Conservation (phyloP, 2,888 invertebrate species). For the Habrosyne pyritoides region DNA sequence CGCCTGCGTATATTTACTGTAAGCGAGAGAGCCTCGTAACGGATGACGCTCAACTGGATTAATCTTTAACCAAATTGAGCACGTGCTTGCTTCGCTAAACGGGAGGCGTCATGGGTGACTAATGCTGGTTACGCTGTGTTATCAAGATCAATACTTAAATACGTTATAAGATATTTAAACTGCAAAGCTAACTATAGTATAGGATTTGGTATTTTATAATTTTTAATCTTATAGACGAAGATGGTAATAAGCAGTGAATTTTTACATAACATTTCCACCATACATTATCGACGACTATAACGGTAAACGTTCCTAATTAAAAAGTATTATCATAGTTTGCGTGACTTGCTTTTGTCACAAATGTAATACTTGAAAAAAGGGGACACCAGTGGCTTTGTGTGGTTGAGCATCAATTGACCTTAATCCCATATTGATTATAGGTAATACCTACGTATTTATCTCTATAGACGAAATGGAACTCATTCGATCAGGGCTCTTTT, state of each 20-base stretch:
- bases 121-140: conserved; percentile 1
- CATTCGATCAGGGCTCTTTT: background rate
- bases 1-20: conserved; percentile 2
- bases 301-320: background rate
- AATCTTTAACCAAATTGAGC: conserved; percentile 11
- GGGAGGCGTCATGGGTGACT: conserved; percentile 5
- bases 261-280: too few species aligned
- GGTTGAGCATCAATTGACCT: conserved; percentile 4
- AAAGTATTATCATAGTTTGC: background rate
- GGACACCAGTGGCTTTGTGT: conserved; percentile 3
- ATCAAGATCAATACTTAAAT: background rate
- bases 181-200: too few species aligned
- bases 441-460: background rate
- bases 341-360: background rate
- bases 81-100: conserved; percentile 10
- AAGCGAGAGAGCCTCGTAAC: conserved; percentile 4
- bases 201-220: too few species aligned
- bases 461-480: background rate
- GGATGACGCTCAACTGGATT: conserved; percentile 6
- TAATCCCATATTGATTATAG: conserved; percentile 1
- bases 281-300: too few species aligned
- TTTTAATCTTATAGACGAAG: too few species aligned
- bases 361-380: background rate
- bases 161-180: background rate
- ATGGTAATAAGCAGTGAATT: too few species aligned